A percentile compares a stretch with the other conserved stretches of the same genome.
These are phyloP conservation scores for Camponotus floridanus DNA, from an alignment of 1,140 invertebrate species.

Conservation along the genomic window DNA sequence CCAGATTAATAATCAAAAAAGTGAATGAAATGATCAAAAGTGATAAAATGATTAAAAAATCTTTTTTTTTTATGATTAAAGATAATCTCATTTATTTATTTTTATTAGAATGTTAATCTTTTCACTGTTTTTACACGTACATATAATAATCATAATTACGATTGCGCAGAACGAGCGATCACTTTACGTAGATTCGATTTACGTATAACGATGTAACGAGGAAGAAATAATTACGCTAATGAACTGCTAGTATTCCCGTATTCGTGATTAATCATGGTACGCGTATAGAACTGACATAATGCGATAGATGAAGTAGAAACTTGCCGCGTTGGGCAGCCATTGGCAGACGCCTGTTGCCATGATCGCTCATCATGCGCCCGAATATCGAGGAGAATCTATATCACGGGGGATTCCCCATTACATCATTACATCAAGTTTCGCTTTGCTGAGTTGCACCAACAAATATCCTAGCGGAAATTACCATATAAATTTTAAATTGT, in stretches of 20 bases:
- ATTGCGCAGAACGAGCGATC: slow-evolving; percentile 11
- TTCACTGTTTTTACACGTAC: not conserved
- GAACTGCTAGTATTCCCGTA: slow-evolving; percentile 49
- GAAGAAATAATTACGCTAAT: slow-evolving; percentile 63
- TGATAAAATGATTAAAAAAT: too few relatives aligned
- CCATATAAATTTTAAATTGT: not conserved
- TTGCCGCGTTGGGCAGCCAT: slow-evolving; percentile 44
- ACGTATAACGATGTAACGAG: slow-evolving; percentile 32
- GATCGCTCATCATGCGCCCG: slow-evolving; percentile 50
- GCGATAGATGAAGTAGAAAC: slow-evolving; percentile 63
- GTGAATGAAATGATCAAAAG: not conserved
- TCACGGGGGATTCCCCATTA: not conserved
- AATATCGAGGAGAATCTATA: slow-evolving; percentile 47
- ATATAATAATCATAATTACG: slow-evolving; percentile 15
- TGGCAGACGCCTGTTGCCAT: slow-evolving; percentile 46
- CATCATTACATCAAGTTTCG: slow-evolving; percentile 22
- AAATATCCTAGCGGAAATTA: not conserved
- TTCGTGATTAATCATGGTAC: slow-evolving; percentile 52
- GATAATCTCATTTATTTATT: slow-evolving; percentile 42
- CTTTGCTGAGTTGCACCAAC: not conserved
- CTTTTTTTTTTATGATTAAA: slow-evolving; percentile 22
- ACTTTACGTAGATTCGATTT: slow-evolving; percentile 54
- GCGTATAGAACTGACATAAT: slow-evolving; percentile 59
- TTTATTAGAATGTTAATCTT: slow-evolving; percentile 28
- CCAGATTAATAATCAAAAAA: slow-evolving; percentile 38